Conservation (phyloP, 2,797 vertebrate genomes). For the Anas flavirostris region DNA sequence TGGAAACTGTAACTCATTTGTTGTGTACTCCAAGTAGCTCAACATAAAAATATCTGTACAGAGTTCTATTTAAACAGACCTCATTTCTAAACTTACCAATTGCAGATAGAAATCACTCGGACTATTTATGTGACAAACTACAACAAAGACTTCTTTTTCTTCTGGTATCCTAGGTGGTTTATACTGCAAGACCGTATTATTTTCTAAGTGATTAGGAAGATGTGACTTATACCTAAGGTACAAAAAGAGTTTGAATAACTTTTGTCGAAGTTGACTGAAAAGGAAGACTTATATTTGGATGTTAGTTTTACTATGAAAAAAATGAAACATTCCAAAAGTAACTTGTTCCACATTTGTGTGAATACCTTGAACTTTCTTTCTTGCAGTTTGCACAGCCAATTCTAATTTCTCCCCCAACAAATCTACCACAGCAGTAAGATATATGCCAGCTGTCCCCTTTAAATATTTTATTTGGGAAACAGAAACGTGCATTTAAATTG, state of each 20-base stretch:
- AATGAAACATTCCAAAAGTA: background rate
- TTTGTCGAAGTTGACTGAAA: background rate
- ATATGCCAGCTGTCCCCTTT: background rate
- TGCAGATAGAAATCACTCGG: conserved; percentile 81
- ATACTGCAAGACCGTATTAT: conserved; percentile 33
- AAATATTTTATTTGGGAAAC: background rate
- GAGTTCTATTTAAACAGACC: background rate
- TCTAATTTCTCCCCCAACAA: background rate
- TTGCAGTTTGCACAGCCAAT: background rate
- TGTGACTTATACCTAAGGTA: conserved; percentile 74
- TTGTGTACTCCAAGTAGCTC: background rate
- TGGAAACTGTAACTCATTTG: background rate
- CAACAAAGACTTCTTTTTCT: conserved; percentile 61
- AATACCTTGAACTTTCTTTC: background rate
- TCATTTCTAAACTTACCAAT: conserved; percentile 73
- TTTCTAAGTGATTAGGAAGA: conserved; percentile 37
- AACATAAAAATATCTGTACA: background rate
- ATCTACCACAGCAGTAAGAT: rapidly evolving
- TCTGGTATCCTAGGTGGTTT: conserved; percentile 73
- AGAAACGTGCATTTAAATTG: rapidly evolving
- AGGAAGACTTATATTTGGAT: background rate
- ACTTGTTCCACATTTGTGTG: background rate
- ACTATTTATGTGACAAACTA: conserved; percentile 77
- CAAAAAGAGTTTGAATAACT: background rate
- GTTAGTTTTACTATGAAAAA: background rate